These are phyloP conservation scores for Suricata suricatta DNA, from an alignment of 2,113 vertebrate species.

Conservation along the genomic window DNA sequence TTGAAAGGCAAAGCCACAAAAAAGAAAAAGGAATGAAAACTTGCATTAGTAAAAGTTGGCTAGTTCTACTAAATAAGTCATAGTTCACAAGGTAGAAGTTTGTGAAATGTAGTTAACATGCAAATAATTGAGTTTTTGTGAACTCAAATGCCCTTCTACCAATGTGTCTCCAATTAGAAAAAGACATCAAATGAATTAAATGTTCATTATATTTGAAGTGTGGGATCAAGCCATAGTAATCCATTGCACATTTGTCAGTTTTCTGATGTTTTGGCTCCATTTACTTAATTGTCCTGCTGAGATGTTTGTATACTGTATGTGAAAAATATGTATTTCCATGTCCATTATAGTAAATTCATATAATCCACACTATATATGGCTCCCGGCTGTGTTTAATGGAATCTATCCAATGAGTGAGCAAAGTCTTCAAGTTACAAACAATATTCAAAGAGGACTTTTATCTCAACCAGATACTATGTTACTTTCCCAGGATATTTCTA, in stretches of 20 bases:
- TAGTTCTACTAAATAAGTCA: background rate
- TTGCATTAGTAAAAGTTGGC: fast-evolving
- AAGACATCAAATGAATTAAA: conserved; percentile 46
- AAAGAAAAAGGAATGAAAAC: background rate
- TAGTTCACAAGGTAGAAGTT: conserved; percentile 46
- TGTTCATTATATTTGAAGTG: conserved; percentile 39
- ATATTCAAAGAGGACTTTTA: conserved; percentile 47
- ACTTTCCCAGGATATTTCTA: background rate
- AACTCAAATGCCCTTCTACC: conserved; percentile 42
- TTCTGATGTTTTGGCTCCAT: conserved; percentile 53
- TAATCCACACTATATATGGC: background rate
- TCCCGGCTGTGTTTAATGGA: conserved; percentile 58
- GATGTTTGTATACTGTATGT: background rate
- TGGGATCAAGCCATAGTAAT: conserved; percentile 56
- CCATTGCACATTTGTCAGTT: conserved; percentile 56
- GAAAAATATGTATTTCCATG: conserved; percentile 62
- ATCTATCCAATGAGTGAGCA: background rate
- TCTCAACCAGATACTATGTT: conserved; percentile 29
- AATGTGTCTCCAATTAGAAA: conserved; percentile 23
- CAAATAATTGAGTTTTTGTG: conserved; percentile 53
- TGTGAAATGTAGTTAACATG: conserved; percentile 54
- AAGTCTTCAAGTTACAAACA: conserved; percentile 49
- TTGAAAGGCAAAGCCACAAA: background rate
- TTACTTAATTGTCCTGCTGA: conserved; percentile 47
- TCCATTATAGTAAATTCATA: background rate